Evolutionary conservation across 2,113 vertebrate genomes (phyloP), one percentile per base, ranked within the genome.

Genomic region (Peromyscus polionotus): DNA sequence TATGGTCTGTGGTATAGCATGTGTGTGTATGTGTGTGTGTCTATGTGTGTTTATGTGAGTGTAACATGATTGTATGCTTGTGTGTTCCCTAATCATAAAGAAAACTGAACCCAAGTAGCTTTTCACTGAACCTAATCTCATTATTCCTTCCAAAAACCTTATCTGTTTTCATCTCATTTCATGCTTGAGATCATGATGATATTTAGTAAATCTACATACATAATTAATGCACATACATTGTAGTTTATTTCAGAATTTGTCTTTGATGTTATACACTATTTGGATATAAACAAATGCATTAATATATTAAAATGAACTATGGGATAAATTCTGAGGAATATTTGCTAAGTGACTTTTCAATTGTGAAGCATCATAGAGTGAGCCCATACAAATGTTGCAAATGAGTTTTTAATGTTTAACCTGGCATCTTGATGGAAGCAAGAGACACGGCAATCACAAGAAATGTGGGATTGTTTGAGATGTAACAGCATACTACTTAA

Each of bases 211-310:
- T 3, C 10, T n/a, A n/a, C 8, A 75, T 26, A 81, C 5, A 2
- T 42, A 3, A 54, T 45, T 26, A 42, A 63, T 1, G 0, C 5
- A 24, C 1, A 13, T 73, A 70, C 5, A 26, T 14, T 22, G 0
- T 33, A 24, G 20, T 89, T 31, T 83, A 42, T 28, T 9, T 81
- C n/a, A 42, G 8, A 39, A 1, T 61, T 79, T 36, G 17, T 36
- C 20, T 1, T 12, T 39, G 1, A 4, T 65, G 16, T 36, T 77
- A 20, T 39, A 13, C 1, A 31, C n/a, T 48, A 12, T 79, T 1
- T 51, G 9, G 16, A 61, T 75, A n/a, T 57, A 36, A n/a, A 57
- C 76, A 12, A 45, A 22, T 75, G 17, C 7, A 70, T 57, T 16
- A 22, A 12, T 42, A 45, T 70, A 12, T 65, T 45, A 11, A 85